Percentiles rank a stretch among this genome's conserved stretches.
phyloP scores from a whole-genome alignment of 2,797 vertebrate genomes.

The Semaprochilodus insignis region DNA sequence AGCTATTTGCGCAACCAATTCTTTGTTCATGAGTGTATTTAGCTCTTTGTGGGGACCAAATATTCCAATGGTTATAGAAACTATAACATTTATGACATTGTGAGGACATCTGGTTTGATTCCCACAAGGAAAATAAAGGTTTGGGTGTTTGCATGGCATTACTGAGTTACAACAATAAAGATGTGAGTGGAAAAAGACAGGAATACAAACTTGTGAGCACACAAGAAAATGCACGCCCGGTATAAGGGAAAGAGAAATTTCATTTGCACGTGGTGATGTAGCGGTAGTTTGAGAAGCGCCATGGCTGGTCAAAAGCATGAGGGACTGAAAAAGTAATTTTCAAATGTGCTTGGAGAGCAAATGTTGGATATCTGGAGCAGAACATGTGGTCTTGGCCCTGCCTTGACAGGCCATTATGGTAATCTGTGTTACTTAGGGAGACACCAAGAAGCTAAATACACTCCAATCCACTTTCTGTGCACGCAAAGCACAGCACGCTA shows the following conservation, averaged over 20 bases:
- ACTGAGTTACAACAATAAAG: not conserved
- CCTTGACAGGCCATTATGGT: constrained; percentile 75
- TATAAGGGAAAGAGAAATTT: constrained; percentile 4
- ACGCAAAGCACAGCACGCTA: constrained; percentile 68
- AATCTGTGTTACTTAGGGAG: constrained; percentile 76
- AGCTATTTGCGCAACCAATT: too few species aligned
- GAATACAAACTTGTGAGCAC: not conserved
- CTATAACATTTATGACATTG: not conserved
- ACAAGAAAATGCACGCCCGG: constrained; percentile 7
- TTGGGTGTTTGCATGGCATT: not conserved
- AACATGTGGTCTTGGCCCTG: constrained; percentile 65
- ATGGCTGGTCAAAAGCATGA: constrained; percentile 56
- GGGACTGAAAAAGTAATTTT: constrained; percentile 61
- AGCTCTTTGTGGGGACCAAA: not conserved
- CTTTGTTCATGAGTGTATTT: not conserved
- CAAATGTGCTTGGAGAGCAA: constrained; percentile 69
- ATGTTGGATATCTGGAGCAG: constrained; percentile 67
- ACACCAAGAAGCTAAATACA: constrained; percentile 75
- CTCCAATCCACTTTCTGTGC: constrained; percentile 66
- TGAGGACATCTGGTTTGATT: not conserved
- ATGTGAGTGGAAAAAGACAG: not conserved
- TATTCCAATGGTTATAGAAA: not conserved
- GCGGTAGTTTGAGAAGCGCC: constrained; percentile 58
- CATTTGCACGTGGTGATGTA: constrained; percentile 19
- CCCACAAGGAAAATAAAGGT: not conserved